A percentile compares a stretch with the other conserved stretches of the same genome.
phyloP scores from a whole-genome alignment of 2,113 vertebrate species.

The Amazona vittata region DNA sequence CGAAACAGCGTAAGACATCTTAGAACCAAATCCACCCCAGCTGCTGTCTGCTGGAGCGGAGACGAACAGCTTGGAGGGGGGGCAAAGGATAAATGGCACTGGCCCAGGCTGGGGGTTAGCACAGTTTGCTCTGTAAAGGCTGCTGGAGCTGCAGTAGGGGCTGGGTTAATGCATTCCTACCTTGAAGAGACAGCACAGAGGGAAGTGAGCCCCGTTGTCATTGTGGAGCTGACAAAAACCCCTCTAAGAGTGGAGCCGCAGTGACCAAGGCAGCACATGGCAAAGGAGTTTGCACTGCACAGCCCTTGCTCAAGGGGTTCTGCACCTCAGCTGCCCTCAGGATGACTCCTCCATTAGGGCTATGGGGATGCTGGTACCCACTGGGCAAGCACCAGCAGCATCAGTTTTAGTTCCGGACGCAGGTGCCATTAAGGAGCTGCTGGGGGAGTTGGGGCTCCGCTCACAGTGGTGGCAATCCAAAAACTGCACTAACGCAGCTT shows the following conservation, averaged over 20 bases:
- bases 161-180: not conserved
- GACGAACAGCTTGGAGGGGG: not conserved
- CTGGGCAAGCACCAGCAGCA: not conserved
- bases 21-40: not conserved
- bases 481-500: not conserved
- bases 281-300: too few relatives aligned
- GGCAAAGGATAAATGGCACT: not conserved
- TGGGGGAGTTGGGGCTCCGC: not conserved
- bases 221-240: rapidly evolving
- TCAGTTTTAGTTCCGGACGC: not conserved
- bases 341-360: not conserved
- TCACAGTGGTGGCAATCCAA: not conserved
- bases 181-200: not conserved
- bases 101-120: not conserved
- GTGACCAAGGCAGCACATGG: not conserved
- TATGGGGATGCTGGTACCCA: not conserved
- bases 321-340: not conserved
- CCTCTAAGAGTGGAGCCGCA: not conserved
- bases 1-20: not conserved
- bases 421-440: not conserved
- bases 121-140: not conserved
- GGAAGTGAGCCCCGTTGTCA: not conserved
- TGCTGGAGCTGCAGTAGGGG: not conserved
- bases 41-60: not conserved
- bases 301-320: not conserved